Evolutionary conservation across 1,140 invertebrate species (phyloP), one percentile per base, ranked within the genome.

Genomic region (Drosophila funebris): DNA sequence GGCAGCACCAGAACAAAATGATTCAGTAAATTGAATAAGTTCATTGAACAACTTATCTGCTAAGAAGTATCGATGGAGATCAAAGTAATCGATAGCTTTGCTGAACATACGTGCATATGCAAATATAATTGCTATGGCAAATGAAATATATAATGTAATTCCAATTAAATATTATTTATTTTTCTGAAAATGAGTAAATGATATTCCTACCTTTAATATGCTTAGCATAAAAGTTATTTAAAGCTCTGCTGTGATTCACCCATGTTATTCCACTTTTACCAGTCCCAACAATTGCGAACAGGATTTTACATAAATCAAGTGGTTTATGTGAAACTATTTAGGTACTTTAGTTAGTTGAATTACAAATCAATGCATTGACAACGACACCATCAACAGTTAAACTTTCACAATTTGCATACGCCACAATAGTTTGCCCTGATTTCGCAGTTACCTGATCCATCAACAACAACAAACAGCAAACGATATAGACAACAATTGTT

Each of bases 371-470:
- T 4, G 36, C 39, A 53, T 66, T 76, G 79, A 50, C 76, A 84
- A 76, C n/a, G 14, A 14, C 11, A 22, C 18, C 46, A n/a, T 52
- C 53, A 48, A 61, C 69, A 69, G 81, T 75, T 85, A 77, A 77
- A 85, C 82, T 85, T 85, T 87, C 70, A 67, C 75, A 64, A 62
- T 68, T 76, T 76, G 63, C 64, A 84, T 78, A 63, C 62, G 73
- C 54, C 64, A 48, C 60, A 37, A 62, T 44, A 67, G 69, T 67
- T 84, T 85, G 81, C 82, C 81, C 81, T 87, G 81, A 74, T 85
- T 85, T 87, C 36, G 22, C 43, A 84, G 62, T 57, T 58, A 58
- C 52, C 58, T 71, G 60, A 72, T 72, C 69, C 58, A 64, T 69
- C 61, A 66, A 22, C 41, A 36, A 48, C 22, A 69, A 53, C 27